Conservation (phyloP, 2,888 invertebrate genomes). For the Homarus gammarus region DNA sequence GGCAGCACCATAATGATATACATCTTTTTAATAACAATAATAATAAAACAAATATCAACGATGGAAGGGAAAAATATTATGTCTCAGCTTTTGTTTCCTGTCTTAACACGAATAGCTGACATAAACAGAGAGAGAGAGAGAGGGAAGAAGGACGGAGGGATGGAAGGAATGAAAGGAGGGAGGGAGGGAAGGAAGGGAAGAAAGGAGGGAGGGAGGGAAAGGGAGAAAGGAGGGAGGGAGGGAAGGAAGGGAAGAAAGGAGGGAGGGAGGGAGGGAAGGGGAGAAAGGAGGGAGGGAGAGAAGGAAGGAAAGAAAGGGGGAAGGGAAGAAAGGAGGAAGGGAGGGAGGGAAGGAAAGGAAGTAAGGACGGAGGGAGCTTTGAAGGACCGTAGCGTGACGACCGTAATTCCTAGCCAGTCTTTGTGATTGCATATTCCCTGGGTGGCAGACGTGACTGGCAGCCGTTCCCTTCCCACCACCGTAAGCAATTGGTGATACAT, state of each 20-base stretch:
- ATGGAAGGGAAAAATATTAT: no score
- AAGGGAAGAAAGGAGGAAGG: background rate
- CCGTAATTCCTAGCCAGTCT: background rate
- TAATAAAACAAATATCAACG: no score
- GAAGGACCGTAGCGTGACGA: background rate
- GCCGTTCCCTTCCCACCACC: background rate
- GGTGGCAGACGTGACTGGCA: background rate
- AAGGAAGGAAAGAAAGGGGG: background rate
- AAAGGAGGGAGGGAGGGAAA: background rate
- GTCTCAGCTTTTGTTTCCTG: no score
- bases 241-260: background rate
- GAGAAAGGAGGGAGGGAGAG: background rate
- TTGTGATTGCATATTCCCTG: slow-evolving; percentile 9
- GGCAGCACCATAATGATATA: no score
- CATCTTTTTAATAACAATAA: no score
- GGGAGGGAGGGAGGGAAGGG: background rate
- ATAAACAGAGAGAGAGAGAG: slow-evolving; percentile 13
- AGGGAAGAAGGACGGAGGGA: background rate
- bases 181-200: background rate
- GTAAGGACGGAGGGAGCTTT: background rate
- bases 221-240: background rate
- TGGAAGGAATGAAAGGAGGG: no score
- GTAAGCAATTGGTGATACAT: background rate
- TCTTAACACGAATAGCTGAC: no score
- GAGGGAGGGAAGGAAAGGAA: background rate